These are phyloP conservation scores for Rafetus swinhoei DNA, from an alignment of 2,113 vertebrate genomes.

Conservation along the genomic window DNA sequence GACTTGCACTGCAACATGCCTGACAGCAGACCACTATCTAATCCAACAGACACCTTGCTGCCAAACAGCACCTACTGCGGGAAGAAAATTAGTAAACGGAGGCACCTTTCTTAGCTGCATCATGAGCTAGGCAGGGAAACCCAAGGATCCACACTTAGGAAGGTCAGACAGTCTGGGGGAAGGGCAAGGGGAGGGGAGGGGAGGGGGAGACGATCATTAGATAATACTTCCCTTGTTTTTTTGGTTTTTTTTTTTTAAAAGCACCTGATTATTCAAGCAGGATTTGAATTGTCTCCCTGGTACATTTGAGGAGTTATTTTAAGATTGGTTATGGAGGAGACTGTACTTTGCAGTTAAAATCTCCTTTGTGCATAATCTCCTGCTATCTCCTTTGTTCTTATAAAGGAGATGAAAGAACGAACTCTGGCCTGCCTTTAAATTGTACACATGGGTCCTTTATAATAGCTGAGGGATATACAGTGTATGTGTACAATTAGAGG, in stretches of 20 bases:
- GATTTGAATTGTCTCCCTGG: conserved; percentile 32
- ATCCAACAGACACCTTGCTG: neutral
- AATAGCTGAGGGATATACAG: conserved; percentile 15
- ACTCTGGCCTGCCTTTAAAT: conserved; percentile 45
- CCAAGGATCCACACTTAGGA: conserved; percentile 9
- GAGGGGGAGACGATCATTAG: neutral
- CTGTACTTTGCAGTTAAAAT: conserved; percentile 63
- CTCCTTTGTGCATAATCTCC: conserved; percentile 51
- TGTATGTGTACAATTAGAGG: conserved; percentile 45
- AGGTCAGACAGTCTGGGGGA: conserved; percentile 33
- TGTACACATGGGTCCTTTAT: conserved; percentile 24
- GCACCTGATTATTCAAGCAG: neutral
- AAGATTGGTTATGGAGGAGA: conserved; percentile 55
- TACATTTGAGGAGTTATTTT: conserved; percentile 45
- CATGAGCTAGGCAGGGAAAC: conserved; percentile 27
- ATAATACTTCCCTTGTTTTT: conserved; percentile 15
- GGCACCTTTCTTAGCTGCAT: neutral
- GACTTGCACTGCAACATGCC: neutral
- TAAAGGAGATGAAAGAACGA: conserved; percentile 50
- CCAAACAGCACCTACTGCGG: neutral
- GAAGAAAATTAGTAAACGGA: conserved; percentile 31
- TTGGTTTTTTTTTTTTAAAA: too few relatives aligned
- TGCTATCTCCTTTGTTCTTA: conserved; percentile 47
- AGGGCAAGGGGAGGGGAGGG: neutral
- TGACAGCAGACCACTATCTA: neutral